phyloP scores from a whole-genome alignment of 2,113 vertebrate genomes.

The Isurus oxyrinchus region DNA sequence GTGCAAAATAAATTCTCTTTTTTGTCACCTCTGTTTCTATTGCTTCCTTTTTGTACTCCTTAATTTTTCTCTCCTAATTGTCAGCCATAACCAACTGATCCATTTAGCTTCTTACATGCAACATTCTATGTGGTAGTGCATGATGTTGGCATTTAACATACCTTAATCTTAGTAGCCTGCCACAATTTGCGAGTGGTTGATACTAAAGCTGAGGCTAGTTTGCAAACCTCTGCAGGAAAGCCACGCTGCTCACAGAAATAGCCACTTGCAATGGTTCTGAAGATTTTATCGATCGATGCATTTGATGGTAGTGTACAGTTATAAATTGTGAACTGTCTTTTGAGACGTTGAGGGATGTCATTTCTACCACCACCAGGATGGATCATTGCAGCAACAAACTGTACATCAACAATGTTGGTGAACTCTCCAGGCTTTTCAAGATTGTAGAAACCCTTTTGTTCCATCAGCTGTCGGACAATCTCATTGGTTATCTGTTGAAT shows the following conservation, averaged over 20 bases:
- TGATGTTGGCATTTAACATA: slow-evolving; percentile 41
- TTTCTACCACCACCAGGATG: slow-evolving; percentile 73
- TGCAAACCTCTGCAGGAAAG: slow-evolving; percentile 55
- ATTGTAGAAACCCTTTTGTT: slow-evolving; percentile 72
- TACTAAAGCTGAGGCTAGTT: slow-evolving; percentile 59
- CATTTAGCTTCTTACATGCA: not conserved
- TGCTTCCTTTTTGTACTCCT: not conserved
- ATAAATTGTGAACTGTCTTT: slow-evolving; percentile 70
- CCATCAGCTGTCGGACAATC: slow-evolving; percentile 77
- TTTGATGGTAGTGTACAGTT: slow-evolving; percentile 73
- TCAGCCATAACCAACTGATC: not conserved
- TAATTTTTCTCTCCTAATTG: not conserved
- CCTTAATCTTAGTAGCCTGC: slow-evolving; percentile 73
- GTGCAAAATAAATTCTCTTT: not conserved
- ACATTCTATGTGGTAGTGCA: not conserved
- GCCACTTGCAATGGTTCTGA: slow-evolving; percentile 63
- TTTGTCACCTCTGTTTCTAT: not conserved
- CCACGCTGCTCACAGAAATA: slow-evolving; percentile 67
- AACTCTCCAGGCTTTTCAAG: slow-evolving; percentile 76
- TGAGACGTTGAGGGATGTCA: slow-evolving; percentile 73
- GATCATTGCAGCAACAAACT: slow-evolving; percentile 75
- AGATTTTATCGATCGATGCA: slow-evolving; percentile 72
- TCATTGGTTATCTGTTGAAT: slow-evolving; percentile 70
- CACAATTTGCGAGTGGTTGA: slow-evolving; percentile 64
- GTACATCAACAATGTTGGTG: slow-evolving; percentile 61